These are phyloP conservation scores for Petrolisthes manimaculis DNA, from an alignment of 2,888 invertebrate genomes.

Conservation along the genomic window DNA sequence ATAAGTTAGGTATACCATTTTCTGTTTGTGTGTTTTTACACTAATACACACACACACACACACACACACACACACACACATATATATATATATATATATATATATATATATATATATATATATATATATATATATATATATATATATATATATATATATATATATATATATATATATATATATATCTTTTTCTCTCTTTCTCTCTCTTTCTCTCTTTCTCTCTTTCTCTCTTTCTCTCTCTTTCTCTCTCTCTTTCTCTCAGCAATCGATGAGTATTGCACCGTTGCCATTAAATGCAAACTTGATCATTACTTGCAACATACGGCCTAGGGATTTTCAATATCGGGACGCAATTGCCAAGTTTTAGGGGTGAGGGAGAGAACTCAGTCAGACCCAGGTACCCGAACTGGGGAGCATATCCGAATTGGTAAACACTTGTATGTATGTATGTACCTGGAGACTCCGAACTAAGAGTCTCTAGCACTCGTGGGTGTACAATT, in stretches of 20 bases:
- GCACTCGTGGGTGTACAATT: too few species aligned
- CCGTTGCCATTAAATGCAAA: slow-evolving; percentile 15
- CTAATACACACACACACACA: neutral
- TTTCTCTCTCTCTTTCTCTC: neutral
- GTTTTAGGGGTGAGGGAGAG: too few species aligned
- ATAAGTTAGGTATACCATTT: neutral
- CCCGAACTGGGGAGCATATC: too few species aligned
- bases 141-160: neutral
- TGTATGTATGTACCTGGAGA: too few species aligned
- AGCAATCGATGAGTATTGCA: slow-evolving; percentile 8
- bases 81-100: neutral
- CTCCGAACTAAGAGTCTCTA: too few species aligned
- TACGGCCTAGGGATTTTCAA: slow-evolving; percentile 4
- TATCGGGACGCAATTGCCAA: slow-evolving; percentile 12
- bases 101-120: neutral
- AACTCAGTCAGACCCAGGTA: too few species aligned
- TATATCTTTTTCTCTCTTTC: slow-evolving; percentile 11
- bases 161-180: neutral
- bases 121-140: neutral
- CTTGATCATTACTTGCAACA: slow-evolving; percentile 16
- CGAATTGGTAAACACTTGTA: too few species aligned
- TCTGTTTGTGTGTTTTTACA: too few species aligned
- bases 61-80: neutral
- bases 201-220: neutral
- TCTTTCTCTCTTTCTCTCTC: neutral